These are phyloP conservation scores for Pangasius larnaudii DNA, from an alignment of 2,797 vertebrate species.

Conservation along the genomic window DNA sequence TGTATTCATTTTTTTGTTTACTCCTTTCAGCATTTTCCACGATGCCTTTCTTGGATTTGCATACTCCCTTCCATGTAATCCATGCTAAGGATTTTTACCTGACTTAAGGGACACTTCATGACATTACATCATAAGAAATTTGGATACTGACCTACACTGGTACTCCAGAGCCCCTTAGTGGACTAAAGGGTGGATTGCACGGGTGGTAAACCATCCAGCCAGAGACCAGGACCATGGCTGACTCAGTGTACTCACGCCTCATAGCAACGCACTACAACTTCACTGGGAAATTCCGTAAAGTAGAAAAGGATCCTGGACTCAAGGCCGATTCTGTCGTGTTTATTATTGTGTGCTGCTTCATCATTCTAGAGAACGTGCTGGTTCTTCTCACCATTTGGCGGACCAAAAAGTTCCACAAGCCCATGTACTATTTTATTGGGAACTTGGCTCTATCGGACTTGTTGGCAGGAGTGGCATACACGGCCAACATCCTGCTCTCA, in stretches of 20 bases:
- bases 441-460: slow-evolving; percentile 98
- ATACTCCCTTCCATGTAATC: slow-evolving; percentile 43
- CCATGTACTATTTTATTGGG: slow-evolving; percentile 99
- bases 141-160: slow-evolving; percentile 40
- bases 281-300: slow-evolving; percentile 88
- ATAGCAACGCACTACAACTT: slow-evolving; percentile 95
- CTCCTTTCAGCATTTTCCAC: slow-evolving; percentile 62
- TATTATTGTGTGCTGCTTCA: slow-evolving; percentile 95
- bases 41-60: slow-evolving; percentile 58
- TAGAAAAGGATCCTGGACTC: slow-evolving; percentile 78
- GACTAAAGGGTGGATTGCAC: slow-evolving; percentile 49
- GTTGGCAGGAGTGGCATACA: slow-evolving; percentile 92
- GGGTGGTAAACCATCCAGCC: slow-evolving; percentile 53
- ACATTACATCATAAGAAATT: slow-evolving; percentile 47
- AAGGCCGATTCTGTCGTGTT: slow-evolving; percentile 91
- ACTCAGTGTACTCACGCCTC: slow-evolving; percentile 81
- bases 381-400: slow-evolving; percentile 96
- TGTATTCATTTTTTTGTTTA: slow-evolving; percentile 19
- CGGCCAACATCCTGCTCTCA: slow-evolving; percentile 91
- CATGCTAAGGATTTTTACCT: slow-evolving; percentile 57
- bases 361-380: slow-evolving; percentile 94
- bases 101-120: slow-evolving; percentile 62
- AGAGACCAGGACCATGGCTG: slow-evolving; percentile 73
- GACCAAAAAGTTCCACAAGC: slow-evolving; percentile 98
- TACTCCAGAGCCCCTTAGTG: slow-evolving; percentile 60